These are phyloP conservation scores for Morone chrysops DNA, from an alignment of 2,113 vertebrate genomes.

Conservation along the genomic window DNA sequence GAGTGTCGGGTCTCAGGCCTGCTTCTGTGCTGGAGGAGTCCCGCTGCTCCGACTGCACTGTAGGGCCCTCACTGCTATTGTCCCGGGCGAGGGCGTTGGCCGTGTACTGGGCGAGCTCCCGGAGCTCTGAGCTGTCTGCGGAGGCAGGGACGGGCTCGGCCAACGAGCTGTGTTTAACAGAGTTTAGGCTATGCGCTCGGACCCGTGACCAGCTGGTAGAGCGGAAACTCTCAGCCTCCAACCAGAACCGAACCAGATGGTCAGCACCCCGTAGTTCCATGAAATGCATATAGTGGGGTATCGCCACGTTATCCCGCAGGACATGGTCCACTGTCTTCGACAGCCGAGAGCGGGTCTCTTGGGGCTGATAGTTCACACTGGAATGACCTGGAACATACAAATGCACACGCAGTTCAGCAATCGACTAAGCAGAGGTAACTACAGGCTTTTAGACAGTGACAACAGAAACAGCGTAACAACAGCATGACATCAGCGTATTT, in stretches of 20 bases:
- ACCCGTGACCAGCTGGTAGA: conserved; percentile 95
- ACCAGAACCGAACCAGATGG: conserved; percentile 95
- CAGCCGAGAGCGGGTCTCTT: conserved; percentile 95
- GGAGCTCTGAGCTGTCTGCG: conserved; percentile 43
- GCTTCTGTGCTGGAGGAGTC: conserved; percentile 76
- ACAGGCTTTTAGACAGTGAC: background rate
- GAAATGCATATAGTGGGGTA: conserved; percentile 95
- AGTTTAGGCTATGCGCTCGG: conserved; percentile 95
- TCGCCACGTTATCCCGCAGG: conserved; percentile 89
- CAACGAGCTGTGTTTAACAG: conserved; percentile 96
- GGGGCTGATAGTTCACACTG: conserved; percentile 93
- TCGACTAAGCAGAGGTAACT: background rate
- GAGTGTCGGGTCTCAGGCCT: conserved; percentile 35
- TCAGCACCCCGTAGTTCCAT: conserved; percentile 92
- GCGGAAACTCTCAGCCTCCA: conserved; percentile 96
- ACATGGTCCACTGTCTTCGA: conserved; percentile 97
- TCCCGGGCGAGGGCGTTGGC: conserved; percentile 36
- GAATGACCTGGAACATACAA: conserved; percentile 88
- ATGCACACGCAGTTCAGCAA: background rate
- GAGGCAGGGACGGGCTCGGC: conserved; percentile 87
- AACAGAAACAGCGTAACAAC: background rate
- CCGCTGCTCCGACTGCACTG: conserved; percentile 69
- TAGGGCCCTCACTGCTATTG: conserved; percentile 39
- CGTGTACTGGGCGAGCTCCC: conserved; percentile 1
- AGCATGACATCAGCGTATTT: background rate